These are phyloP conservation scores for Diplosoma virens DNA, from an alignment of 23 tunicate genomes.

Conservation along the genomic window DNA sequence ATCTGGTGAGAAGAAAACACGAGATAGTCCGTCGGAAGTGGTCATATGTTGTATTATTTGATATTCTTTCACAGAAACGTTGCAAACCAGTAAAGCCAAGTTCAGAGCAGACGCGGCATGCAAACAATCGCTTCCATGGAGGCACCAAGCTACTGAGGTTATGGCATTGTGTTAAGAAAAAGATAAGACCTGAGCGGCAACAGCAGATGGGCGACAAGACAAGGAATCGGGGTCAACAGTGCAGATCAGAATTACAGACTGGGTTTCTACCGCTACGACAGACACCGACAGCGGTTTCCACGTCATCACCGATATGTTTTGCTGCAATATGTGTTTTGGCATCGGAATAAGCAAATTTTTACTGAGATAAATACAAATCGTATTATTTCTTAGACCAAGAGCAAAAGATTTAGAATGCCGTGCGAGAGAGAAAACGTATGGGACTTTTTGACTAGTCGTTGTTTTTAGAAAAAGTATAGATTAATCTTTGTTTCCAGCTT, in stretches of 20 bases:
- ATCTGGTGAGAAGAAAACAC: conserved; percentile 69
- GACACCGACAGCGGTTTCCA: conserved; percentile 82
- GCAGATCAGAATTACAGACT: conserved; percentile 73
- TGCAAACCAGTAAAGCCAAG: conserved; percentile 77
- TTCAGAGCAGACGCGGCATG: conserved; percentile 60
- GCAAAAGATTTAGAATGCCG: conserved; percentile 94
- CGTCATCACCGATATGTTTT: conserved; percentile 46
- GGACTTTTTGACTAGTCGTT: conserved; percentile 66
- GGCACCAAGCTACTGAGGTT: conserved; percentile 77
- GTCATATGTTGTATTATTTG: conserved; percentile 73
- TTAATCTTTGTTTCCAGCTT: too few relatives aligned
- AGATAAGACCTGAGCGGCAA: conserved; percentile 69
- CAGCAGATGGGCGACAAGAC: conserved; percentile 76
- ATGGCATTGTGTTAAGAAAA: conserved; percentile 68
- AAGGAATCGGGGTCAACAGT: conserved; percentile 65
- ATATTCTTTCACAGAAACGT: conserved; percentile 31
- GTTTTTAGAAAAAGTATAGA: conserved; percentile 43
- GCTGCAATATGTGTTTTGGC: conserved; percentile 78
- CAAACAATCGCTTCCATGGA: conserved; percentile 55
- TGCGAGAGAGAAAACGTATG: conserved; percentile 47
- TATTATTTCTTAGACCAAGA: conserved; percentile 75
- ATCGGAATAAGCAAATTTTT: conserved; percentile 76
- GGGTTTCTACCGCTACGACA: conserved; percentile 68
- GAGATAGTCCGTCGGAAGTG: conserved; percentile 68
- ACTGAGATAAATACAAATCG: conserved; percentile 45